Evolutionary conservation across 92 coral and sea anemone species (phyloP).

Genomic region (Chrysogorgia sp.): DNA sequence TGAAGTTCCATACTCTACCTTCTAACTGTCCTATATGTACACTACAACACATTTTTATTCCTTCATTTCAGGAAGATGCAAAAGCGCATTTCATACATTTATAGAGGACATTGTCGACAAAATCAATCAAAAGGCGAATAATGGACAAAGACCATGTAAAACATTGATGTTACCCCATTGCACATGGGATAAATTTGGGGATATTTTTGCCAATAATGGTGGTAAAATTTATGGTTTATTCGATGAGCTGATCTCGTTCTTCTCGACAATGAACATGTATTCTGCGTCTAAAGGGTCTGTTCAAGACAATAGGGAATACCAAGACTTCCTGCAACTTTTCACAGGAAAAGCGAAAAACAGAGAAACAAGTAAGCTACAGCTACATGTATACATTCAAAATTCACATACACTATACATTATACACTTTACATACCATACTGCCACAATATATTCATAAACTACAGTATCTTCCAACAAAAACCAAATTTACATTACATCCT

Average conservation of each 20-base stretch:
- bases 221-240: conserved; percentile 60
- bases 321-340: conserved; percentile 63
- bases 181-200: conserved; percentile 75
- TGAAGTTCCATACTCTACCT: no score
- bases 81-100: conserved; percentile 50
- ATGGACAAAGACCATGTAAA: not conserved
- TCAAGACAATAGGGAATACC: conserved; percentile 60
- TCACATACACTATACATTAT: no score
- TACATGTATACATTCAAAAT: no score
- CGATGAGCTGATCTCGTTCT: conserved; percentile 62
- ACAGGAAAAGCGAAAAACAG: conserved; percentile 60
- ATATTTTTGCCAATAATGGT: conserved; percentile 61
- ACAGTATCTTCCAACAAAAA: no score
- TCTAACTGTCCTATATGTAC: no score
- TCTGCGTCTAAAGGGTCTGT: conserved; percentile 45
- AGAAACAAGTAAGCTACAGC: conserved; percentile 57
- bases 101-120: conserved; percentile 44
- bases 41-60: no score
- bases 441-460: no score
- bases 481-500: no score
- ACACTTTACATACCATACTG: no score
- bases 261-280: conserved; percentile 69
- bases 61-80: conserved; percentile 59
- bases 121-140: not conserved
- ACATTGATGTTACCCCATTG: conserved; percentile 56